These are phyloP conservation scores for Phymatocera aterrima DNA, from an alignment of 2,888 invertebrate species.

Conservation along the genomic window DNA sequence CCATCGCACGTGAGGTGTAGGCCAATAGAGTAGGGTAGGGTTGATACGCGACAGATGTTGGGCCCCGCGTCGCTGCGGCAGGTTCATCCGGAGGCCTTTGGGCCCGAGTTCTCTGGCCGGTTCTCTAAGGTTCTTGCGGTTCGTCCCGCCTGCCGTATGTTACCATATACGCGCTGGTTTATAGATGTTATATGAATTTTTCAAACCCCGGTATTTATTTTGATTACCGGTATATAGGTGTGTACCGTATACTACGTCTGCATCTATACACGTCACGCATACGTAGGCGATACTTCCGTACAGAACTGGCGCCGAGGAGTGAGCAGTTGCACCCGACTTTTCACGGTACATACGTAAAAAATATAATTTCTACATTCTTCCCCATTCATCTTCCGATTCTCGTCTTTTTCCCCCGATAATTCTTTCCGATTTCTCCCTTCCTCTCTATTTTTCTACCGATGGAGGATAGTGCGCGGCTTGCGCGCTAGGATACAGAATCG, in stretches of 20 bases:
- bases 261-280: no score
- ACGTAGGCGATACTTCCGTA: no score
- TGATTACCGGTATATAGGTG: constrained; percentile 7
- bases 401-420: neutral
- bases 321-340: neutral
- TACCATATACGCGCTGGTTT: constrained; percentile 17
- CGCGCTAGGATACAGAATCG: neutral
- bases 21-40: constrained; percentile 40
- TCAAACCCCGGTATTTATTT: constrained; percentile 34
- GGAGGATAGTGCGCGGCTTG: neutral
- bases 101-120: neutral
- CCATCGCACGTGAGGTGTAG: constrained; percentile 12
- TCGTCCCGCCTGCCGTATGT: constrained; percentile 55
- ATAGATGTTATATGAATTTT: constrained; percentile 37
- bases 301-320: constrained; percentile 3
- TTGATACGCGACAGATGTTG: constrained; percentile 55
- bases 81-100: constrained; percentile 52
- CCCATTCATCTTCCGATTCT: neutral
- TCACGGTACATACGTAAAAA: constrained; percentile 36
- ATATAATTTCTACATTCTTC: constrained; percentile 7
- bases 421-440: constrained; percentile 15
- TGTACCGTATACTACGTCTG: no score
- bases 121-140: neutral
- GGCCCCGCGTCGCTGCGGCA: constrained; percentile 49
- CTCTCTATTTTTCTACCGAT: constrained; percentile 19